Evolutionary conservation across 2,797 vertebrate species (phyloP).

Genomic region (Hydrocynus forskahlii): DNA sequence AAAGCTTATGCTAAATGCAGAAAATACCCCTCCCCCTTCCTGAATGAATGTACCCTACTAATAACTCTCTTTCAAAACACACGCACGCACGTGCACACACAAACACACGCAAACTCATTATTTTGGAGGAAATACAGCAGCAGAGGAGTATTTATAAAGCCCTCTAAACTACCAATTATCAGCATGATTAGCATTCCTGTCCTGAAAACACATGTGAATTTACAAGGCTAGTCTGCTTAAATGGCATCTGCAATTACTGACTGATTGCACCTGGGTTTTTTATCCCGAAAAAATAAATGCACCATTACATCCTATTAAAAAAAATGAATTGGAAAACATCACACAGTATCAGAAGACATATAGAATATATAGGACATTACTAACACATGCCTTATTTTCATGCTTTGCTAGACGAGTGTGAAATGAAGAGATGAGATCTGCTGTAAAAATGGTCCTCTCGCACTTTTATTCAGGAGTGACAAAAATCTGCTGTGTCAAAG

Average conservation of each 20-base stretch:
- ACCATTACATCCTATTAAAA: neutral
- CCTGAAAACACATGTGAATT: slow-evolving; percentile 1
- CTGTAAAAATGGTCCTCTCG: neutral
- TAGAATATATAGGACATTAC: neutral
- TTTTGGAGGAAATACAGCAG: slow-evolving; percentile 26
- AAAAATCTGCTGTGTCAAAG: neutral
- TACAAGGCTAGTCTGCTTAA: neutral
- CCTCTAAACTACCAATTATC: slow-evolving; percentile 35
- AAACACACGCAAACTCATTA: slow-evolving; percentile 53
- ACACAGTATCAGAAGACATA: neutral
- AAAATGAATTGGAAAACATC: neutral
- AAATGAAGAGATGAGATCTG: slow-evolving; percentile 11
- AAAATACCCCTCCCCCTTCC: neutral
- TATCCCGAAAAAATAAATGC: neutral
- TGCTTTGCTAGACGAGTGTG: neutral
- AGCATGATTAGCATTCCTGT: slow-evolving; percentile 45
- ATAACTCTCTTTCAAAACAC: slow-evolving; percentile 7
- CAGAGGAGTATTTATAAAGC: slow-evolving; percentile 32
- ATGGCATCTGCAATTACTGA: slow-evolving; percentile 3
- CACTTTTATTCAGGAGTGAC: neutral
- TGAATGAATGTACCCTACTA: neutral
- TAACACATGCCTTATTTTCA: neutral
- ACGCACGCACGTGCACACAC: slow-evolving; percentile 30
- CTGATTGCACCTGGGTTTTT: slow-evolving; percentile 14
- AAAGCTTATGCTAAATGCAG: neutral